phyloP scores from a whole-genome alignment of 2,113 vertebrate species.

The Perca schrenkii region DNA sequence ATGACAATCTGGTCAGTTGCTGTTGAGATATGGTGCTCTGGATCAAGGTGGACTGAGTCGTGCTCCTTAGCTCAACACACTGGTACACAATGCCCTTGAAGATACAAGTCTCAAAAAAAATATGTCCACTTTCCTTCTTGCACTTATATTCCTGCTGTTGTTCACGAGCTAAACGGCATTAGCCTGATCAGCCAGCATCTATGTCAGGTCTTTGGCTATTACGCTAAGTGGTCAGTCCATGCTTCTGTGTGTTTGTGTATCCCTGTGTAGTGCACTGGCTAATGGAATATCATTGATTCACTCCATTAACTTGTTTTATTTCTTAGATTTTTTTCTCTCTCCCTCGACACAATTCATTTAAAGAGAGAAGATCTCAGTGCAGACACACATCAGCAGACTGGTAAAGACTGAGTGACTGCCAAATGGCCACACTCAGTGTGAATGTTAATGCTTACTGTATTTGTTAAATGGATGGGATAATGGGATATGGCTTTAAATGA shows the following conservation, averaged over 20 bases:
- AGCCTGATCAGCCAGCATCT: conserved; percentile 58
- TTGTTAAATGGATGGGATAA: conserved; percentile 56
- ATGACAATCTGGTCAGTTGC: background rate
- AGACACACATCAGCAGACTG: conserved; percentile 47
- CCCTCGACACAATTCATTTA: conserved; percentile 66
- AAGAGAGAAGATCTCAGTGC: conserved; percentile 50
- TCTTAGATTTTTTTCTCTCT: conserved; percentile 41
- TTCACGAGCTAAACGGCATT: conserved; percentile 52
- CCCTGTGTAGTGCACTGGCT: conserved; percentile 30
- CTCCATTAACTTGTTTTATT: conserved; percentile 71
- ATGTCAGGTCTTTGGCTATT: conserved; percentile 49
- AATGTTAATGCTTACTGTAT: conserved; percentile 36
- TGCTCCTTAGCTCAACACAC: background rate
- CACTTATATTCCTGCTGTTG: conserved; percentile 18
- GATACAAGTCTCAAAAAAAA: conserved; percentile 3
- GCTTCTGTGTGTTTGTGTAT: conserved; percentile 11
- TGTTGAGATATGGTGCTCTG: background rate
- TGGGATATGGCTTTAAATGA: conserved; percentile 29
- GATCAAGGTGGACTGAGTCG: background rate
- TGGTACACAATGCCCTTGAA: background rate
- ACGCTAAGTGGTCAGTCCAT: conserved; percentile 59
- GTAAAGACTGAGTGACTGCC: conserved; percentile 50
- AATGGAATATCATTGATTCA: conserved; percentile 75
- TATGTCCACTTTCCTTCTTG: conserved; percentile 22
- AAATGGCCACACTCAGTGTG: conserved; percentile 51